Base-by-base conservation (phyloP, 2,888 invertebrate species). In the Agrotis segetum region DNA sequence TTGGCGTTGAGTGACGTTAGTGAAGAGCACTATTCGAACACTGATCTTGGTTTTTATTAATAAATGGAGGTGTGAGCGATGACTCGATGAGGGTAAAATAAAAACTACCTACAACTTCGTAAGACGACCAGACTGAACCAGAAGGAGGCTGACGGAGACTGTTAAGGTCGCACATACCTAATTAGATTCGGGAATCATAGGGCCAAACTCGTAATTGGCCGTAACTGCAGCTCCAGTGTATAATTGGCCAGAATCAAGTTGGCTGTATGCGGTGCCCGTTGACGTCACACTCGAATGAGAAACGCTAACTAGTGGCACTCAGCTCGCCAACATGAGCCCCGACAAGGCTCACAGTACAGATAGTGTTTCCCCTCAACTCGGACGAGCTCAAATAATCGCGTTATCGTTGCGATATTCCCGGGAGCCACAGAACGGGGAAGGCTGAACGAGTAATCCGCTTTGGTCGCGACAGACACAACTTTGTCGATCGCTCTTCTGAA, bases 401-500 rank as follows among this genome's bases (percentile, higher is more conserved):
- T 93, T 92, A 92, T 89, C 86, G 89, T 88, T 87, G 88, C 88
- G 88, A 88, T 87, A 85, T 84, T 88, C 87, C 85, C 86, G 67
- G 73, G 86, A 87, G 88, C 84, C 87, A 81, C 85, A 77, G 77
- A 85, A 84, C 82, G 76, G 81, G 83, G 85, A 88, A 85, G 85
- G 82, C 88, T 79, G 81, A 77, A 80, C 87, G 79, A 88, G 89
- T 92, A 92, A 93, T 93, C 92, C 92, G 88, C 91, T 92, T 92
- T 88, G 89, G 88, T 87, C 88, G 85, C 87, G 88, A 89, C 90
- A 89, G 86, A 85, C 86, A 78, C 85, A 94, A 93, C 92, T 94
- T 93, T 88, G 88, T 85, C 90, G 91, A 93, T 92, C 91, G 89
- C 91, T 92, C 91, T 90, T 88, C 88, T 85, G 82, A 88, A 91